Base-by-base conservation (phyloP, 2,888 invertebrate species). In the Troides helena region DNA sequence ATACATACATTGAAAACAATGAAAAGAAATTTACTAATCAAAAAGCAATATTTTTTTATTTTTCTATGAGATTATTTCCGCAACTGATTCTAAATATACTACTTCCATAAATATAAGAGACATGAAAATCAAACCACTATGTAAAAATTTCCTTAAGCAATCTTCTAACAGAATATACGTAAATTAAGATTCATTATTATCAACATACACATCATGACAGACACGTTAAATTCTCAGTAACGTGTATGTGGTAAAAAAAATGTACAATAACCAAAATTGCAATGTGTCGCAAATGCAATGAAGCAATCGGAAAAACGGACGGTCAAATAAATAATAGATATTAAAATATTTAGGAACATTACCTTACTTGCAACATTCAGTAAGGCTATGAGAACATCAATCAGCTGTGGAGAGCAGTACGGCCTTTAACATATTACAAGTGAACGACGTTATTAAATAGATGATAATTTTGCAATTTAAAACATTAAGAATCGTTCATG, bases 331-430 rank as follows among this genome's bases (percentile, higher is more conserved):
- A 62, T 63, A 66, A 67, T 70, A 69, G 2, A 14, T 23, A 70
- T 72, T 71, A 71, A 60, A 53, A 69, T 58, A 67, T 69, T 68
- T 57, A 67, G 67, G 62, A 63, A 66, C 60, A 72, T 70, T 67
- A 70, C 67, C 17, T 65, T 66, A 71, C 72, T 76, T 76, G 71
- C 71, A 75, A 71, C 74, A 79, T 79, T 80, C 77, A 77, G 70
- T 82, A 81, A 87, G 86, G 85, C 85, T 89, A 80, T 87, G 87
- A 84, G 87, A 89, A 88, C 86, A 77, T 85, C 83, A 85, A 86
- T 87, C 81, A 81, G 76, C 73, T 76, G 76, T 77, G 77, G 77
- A 77, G 77, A 77, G 74, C 77, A 75, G 75, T 72, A 70, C 77
- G 83, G 83, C 88, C 87, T 89, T 88, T 87, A 83, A 74, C 82